Evolutionary conservation across 2,888 invertebrate genomes (phyloP), one percentile per base, ranked within the genome.

Genomic region (Limenitis camilla): DNA sequence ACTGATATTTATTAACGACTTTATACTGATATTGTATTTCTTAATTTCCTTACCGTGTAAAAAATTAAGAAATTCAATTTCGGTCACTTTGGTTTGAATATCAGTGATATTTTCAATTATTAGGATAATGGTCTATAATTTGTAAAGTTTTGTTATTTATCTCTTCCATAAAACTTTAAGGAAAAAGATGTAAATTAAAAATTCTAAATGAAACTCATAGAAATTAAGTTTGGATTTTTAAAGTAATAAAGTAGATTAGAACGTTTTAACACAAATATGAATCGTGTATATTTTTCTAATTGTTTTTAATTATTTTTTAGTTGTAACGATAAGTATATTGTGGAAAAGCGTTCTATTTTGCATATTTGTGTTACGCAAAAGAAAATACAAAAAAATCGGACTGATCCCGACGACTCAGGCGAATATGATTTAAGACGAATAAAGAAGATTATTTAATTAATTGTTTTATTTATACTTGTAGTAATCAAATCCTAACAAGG

Each of bases 371-470:
- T 55, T 51, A 59, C 60, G 53, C 61, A 64, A 70, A 39, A 29
- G 70, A 63, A 67, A 57, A 61, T 54, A 67, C 68, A 75, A 76
- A 71, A 72, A 69, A 62, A 59, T 58, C 51, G 65, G 66, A 69
- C 61, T 40, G 81, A 82, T 66, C 74, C 73, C 78, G 63, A 81
- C 73, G 79, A 82, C 82, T 60, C 59, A 57, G 69, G 79, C 76
- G 50, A 64, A 65, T 58, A 59, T 60, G 58, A 60, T 62, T 65
- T 58, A 57, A 60, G 64, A 60, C 61, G 66, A 76, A 73, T 74
- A 72, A 72, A 74, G 55, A 52, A 36, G 61, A 68, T 62, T 68
- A 66, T 67, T 59, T 60, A 52, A 38, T 47, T 28, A 47, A n/a
- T 36, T 28, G 54, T 61, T 66, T 65, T 49, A 58, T 58, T 61